A percentile compares a stretch with the other conserved stretches of the same genome.
These are phyloP conservation scores for Nasonia giraulti DNA, from an alignment of 1,140 invertebrate species.

Conservation along the genomic window DNA sequence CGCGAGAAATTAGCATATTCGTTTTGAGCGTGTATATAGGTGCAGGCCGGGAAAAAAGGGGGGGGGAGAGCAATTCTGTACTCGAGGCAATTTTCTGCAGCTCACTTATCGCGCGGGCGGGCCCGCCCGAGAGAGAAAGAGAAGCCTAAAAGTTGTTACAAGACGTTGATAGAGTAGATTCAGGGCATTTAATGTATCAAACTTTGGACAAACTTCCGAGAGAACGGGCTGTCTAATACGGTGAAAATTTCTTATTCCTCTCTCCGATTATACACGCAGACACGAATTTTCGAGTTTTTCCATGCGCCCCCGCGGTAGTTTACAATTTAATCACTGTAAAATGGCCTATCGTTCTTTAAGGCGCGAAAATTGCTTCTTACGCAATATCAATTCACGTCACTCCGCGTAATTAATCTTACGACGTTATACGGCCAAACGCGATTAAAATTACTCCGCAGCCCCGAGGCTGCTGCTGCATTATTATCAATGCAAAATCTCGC, in stretches of 20 bases:
- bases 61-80: not conserved
- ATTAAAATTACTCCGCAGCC: not conserved
- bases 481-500: not conserved
- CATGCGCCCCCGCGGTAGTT: not conserved
- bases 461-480: not conserved
- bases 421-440: not conserved
- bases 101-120: conserved; percentile 14
- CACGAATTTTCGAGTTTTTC: not conserved
- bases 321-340: not conserved
- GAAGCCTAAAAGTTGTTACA: conserved; percentile 25
- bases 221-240: not conserved
- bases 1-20: conserved; percentile 37
- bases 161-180: conserved; percentile 29
- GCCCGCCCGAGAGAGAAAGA: no score
- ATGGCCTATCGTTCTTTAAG: not conserved
- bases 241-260: conserved; percentile 9
- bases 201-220: conserved; percentile 22
- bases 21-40: conserved; percentile 1
- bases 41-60: no score
- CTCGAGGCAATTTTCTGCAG: conserved; percentile 30
- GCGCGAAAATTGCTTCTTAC: not conserved
- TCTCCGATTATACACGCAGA: not conserved
- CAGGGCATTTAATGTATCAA: conserved; percentile 21
- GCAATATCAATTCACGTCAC: not conserved
- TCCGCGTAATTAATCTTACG: not conserved